Percentiles rank a stretch among this genome's conserved stretches.
Evolutionary conservation across 2,113 vertebrate species (phyloP).

Genomic region (Manacus vitellinus): DNA sequence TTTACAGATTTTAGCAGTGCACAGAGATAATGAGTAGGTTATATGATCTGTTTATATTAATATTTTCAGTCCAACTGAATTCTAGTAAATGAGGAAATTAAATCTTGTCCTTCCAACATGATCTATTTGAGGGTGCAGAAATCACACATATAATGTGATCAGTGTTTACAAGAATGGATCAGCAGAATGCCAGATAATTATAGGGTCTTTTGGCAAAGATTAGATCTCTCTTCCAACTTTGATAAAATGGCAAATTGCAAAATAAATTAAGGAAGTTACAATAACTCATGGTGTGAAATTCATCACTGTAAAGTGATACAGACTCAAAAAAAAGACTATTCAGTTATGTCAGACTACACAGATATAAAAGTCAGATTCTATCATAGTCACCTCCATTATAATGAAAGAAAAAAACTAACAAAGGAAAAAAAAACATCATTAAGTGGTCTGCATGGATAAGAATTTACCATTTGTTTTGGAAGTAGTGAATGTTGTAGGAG

Average conservation of each 20-base stretch:
- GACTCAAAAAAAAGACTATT: background rate
- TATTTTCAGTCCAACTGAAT: background rate
- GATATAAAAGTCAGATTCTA: background rate
- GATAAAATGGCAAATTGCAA: background rate
- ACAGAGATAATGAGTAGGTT: background rate
- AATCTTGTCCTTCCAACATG: background rate
- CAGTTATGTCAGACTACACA: background rate
- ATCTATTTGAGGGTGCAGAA: background rate
- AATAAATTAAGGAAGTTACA: background rate
- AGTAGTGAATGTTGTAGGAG: background rate
- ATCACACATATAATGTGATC: background rate
- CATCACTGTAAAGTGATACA: accelerated
- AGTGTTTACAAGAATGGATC: background rate
- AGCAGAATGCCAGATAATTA: background rate
- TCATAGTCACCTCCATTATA: background rate
- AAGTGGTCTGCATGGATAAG: background rate
- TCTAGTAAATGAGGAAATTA: background rate
- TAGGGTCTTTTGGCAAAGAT: background rate
- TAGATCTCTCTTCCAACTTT: background rate
- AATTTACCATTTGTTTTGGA: background rate
- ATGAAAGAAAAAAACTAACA: background rate
- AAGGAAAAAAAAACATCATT: background rate
- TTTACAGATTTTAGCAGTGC: background rate
- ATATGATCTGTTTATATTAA: background rate
- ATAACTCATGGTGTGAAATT: background rate